Conservation (phyloP, 2,113 vertebrate species). For the Oceanites oceanicus region DNA sequence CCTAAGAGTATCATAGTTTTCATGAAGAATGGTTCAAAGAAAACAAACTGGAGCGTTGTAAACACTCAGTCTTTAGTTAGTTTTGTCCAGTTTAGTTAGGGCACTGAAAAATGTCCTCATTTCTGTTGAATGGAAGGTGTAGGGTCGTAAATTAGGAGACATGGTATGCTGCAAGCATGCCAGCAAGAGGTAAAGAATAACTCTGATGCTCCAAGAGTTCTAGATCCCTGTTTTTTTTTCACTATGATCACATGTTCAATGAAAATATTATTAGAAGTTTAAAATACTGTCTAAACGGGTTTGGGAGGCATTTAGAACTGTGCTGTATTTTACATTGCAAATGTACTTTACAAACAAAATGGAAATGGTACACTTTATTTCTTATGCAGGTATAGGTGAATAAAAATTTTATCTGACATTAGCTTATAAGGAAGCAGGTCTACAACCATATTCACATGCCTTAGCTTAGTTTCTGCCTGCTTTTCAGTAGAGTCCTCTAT, state of each 20-base stretch:
- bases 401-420: neutral
- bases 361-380: neutral
- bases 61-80: neutral
- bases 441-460: neutral
- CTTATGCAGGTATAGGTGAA: neutral
- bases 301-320: neutral
- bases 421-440: neutral
- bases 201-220: neutral
- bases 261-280: neutral
- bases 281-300: neutral
- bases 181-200: neutral
- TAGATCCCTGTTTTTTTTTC: rapidly evolving
- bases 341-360: neutral
- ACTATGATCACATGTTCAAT: neutral
- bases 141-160: neutral
- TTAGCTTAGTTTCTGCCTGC: neutral
- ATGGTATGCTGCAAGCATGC: neutral
- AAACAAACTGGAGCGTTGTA: neutral
- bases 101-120: neutral
- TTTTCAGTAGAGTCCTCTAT: neutral
- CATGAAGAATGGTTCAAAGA: neutral
- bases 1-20: neutral
- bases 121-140: neutral
- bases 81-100: neutral
- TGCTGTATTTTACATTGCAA: neutral